Base-by-base conservation (phyloP, 2,888 invertebrate species). In the Macrostomum cliftonense region DNA sequence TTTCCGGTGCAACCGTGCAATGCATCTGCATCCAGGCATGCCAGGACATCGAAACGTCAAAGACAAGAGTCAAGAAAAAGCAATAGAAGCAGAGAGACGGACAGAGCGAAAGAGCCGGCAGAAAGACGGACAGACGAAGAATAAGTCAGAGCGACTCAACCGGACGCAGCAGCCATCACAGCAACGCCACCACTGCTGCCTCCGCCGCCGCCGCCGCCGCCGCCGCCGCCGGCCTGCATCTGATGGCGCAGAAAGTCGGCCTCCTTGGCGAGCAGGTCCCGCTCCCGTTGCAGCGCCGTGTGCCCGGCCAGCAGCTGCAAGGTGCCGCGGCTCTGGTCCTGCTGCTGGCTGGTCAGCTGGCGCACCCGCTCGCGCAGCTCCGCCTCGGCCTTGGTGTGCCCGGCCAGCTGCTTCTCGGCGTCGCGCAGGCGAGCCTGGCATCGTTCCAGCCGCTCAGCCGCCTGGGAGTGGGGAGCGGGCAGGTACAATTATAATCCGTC, bases 201-300 rank as follows among this genome's bases (percentile, higher is more conserved):
- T 4, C 28, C 9, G 28, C 9, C 28, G 4, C 28, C 28, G 28
- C 28, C 28, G 28, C 9, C 9, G 28, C 28, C 28, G 28, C 28
- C 9, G 28, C 28, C 9, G 28, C 28, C 28, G 28, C 28, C 53
- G 39, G 56, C 54, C 17, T 55, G 52, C 13, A 65, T 56, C 43
- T 64, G 60, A 28, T 57, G 54, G 19, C 64, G 61, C 21, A 66
- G 55, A 49, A 65, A 66, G 51, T 66, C 65, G 38, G 65, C 59
- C 51, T 66, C 65, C 39, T 59, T 56, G 5, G 62, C 63, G 39
- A 66, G 50, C 2, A 65, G 56, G 47, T 61, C 61, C 14, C 66
- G 55, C 51, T 66, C 65, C 45, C 59, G 54, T 52, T 60, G 55
- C 44, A 65, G 47, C 42, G 56, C 53, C 14, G 60, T 60, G 54